Conservation (phyloP, 1,140 invertebrate species). For the Drosophila ananassae region DNA sequence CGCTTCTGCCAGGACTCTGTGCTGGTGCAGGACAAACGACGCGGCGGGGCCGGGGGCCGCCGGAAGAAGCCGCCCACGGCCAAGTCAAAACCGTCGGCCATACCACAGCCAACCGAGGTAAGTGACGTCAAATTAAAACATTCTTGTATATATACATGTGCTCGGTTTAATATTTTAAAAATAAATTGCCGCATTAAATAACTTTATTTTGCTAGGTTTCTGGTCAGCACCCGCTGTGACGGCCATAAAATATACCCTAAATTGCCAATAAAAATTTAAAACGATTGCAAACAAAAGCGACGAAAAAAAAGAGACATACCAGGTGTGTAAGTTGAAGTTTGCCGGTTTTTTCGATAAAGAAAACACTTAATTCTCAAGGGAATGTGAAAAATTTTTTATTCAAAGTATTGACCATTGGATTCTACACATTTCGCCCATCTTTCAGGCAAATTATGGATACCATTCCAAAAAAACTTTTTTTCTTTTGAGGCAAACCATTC, state of each 20-base stretch:
- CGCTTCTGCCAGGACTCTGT: conserved; percentile 89
- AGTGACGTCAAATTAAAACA: conserved; percentile 50
- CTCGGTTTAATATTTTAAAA: conserved; percentile 65
- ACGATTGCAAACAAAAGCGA: conserved; percentile 59
- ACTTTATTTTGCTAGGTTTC: conserved; percentile 66
- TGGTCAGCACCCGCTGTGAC: conserved; percentile 61
- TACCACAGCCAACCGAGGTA: conserved; percentile 64
- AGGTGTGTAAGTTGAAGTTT: too few species aligned
- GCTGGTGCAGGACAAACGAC: conserved; percentile 89
- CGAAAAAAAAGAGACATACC: conserved; percentile 13
- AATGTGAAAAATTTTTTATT: too few species aligned
- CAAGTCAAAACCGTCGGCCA: conserved; percentile 53
- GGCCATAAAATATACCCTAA: conserved; percentile 76
- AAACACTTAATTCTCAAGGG: too few species aligned
- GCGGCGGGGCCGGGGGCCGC: conserved; percentile 36
- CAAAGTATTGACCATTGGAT: too few species aligned
- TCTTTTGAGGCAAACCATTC: too few species aligned
- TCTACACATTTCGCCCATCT: too few species aligned
- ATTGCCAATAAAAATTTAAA: conserved; percentile 82
- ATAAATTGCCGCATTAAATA: conserved; percentile 79
- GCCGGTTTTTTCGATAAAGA: too few species aligned
- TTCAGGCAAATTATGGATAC: too few species aligned
- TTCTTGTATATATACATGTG: conserved; percentile 4
- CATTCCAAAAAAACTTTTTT: too few species aligned
- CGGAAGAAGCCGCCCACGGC: conserved; percentile 48